Conservation (phyloP, 2,888 invertebrate species). For the Unio delphinus region DNA sequence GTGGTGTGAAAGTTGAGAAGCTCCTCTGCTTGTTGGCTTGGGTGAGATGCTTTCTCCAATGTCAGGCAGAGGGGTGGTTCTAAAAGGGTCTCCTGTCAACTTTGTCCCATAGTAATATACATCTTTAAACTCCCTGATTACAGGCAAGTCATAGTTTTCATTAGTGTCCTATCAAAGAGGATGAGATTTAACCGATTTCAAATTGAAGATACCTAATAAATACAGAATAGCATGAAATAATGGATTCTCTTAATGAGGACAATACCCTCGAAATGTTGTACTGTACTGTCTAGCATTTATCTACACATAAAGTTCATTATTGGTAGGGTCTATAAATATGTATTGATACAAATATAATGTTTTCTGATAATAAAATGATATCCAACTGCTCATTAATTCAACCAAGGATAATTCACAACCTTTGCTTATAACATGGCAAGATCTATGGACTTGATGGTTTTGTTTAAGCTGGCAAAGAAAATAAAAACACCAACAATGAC, state of each 20-base stretch:
- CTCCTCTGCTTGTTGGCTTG: constrained; percentile 3
- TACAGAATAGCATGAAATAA: background rate
- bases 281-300: background rate
- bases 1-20: too few relatives aligned
- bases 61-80: constrained; percentile 52
- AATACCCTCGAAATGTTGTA: background rate
- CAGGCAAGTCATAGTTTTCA: constrained; percentile 59
- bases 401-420: too few relatives aligned
- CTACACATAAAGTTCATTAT: background rate
- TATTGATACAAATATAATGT: too few relatives aligned
- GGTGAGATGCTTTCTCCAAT: constrained; percentile 37
- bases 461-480: too few relatives aligned
- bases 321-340: background rate
- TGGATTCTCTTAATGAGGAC: too few relatives aligned
- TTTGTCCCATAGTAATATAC: constrained; percentile 47
- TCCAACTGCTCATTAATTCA: too few relatives aligned
- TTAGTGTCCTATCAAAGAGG: constrained; percentile 56
- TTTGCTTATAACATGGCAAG: too few relatives aligned
- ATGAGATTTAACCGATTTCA: background rate
- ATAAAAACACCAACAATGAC: too few relatives aligned
- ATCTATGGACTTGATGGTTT: too few relatives aligned
- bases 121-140: constrained; percentile 61
- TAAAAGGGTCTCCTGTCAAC: constrained; percentile 31
- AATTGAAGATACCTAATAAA: background rate
- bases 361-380: too few relatives aligned